phyloP scores from a whole-genome alignment of 2,888 invertebrate genomes.

The Acanthosepion esculentum region DNA sequence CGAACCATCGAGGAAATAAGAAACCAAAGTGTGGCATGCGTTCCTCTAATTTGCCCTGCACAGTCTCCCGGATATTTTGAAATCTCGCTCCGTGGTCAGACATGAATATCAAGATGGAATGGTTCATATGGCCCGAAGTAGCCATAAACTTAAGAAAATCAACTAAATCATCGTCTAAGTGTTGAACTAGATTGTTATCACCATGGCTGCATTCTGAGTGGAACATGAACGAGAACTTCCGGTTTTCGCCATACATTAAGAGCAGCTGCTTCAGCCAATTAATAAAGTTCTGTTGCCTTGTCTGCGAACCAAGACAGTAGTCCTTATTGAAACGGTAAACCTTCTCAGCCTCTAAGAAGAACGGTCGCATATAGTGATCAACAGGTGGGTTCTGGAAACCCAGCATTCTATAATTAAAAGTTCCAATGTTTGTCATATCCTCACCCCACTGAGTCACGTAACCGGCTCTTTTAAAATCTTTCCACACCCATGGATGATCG shows the following conservation, averaged over 20 bases:
- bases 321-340: conserved; percentile 55
- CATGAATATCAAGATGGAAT: conserved; percentile 90
- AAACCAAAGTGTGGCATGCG: conserved; percentile 90
- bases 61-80: conserved; percentile 85
- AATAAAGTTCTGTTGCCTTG: conserved; percentile 79
- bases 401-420: conserved; percentile 91
- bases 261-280: conserved; percentile 78
- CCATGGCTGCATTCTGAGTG: conserved; percentile 92
- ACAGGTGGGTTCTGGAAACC: conserved; percentile 90
- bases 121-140: conserved; percentile 81
- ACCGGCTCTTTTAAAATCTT: conserved; percentile 80
- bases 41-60: conserved; percentile 94
- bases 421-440: conserved; percentile 87
- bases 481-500: conserved; percentile 90
- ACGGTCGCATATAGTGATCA: conserved; percentile 91
- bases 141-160: conserved; percentile 78
- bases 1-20: conserved; percentile 83
- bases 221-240: conserved; percentile 90
- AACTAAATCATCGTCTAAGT: conserved; percentile 83
- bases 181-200: conserved; percentile 85
- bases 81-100: conserved; percentile 92
- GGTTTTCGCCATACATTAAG: conserved; percentile 80
- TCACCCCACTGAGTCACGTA: conserved; percentile 87
- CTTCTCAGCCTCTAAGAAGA: conserved; percentile 80
- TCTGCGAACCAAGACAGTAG: conserved; percentile 82